phyloP scores from a whole-genome alignment of 1,140 invertebrate species.

The Plectus sambesii region DNA sequence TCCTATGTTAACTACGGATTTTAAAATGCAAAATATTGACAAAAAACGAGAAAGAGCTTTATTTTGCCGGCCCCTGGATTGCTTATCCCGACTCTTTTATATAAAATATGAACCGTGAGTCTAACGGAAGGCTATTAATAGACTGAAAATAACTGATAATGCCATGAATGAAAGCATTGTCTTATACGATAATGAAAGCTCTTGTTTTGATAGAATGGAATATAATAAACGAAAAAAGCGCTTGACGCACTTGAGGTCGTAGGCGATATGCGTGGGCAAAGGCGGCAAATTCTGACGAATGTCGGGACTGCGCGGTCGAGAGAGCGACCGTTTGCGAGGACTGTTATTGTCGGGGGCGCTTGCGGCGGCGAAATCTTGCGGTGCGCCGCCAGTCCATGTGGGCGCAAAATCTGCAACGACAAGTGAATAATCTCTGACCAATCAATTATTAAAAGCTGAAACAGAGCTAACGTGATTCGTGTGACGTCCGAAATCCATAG shows the following conservation, averaged over 20 bases:
- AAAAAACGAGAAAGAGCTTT: too few relatives aligned
- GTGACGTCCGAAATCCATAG: too few relatives aligned
- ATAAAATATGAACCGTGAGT: too few relatives aligned
- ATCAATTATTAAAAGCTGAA: conserved; percentile 7
- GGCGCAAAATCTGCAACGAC: conserved; percentile 26
- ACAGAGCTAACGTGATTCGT: background rate
- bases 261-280: conserved; percentile 36
- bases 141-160: too few relatives aligned
- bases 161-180: background rate
- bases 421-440: background rate
- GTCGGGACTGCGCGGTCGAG: conserved; percentile 34
- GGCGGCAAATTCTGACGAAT: conserved; percentile 23
- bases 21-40: too few relatives aligned
- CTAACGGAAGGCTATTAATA: too few relatives aligned
- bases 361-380: conserved; percentile 10
- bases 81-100: too few relatives aligned
- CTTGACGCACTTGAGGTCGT: conserved; percentile 41
- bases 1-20: too few relatives aligned
- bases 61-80: too few relatives aligned
- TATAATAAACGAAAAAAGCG: too few relatives aligned
- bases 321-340: conserved; percentile 34
- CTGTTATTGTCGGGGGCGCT: background rate
- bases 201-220: too few relatives aligned
- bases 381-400: conserved; percentile 18
- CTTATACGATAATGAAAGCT: too few relatives aligned